phyloP scores from a whole-genome alignment of 2,113 vertebrate genomes.

The Empidonax traillii region DNA sequence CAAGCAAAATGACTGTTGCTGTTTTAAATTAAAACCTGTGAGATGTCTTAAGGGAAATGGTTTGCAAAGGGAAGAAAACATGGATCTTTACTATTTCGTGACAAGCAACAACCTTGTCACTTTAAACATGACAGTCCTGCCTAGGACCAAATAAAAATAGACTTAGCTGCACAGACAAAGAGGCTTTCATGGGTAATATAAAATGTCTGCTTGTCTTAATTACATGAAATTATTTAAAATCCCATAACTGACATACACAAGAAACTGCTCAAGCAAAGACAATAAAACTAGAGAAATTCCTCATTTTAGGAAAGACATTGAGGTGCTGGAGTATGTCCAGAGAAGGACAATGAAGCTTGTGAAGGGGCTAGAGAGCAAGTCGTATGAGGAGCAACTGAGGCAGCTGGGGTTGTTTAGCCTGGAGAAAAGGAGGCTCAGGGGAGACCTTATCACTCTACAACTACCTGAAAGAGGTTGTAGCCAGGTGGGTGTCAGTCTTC shows the following conservation, averaged over 20 bases:
- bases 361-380: not conserved
- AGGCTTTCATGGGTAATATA: not conserved
- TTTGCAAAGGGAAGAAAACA: not conserved
- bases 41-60: not conserved
- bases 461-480: not conserved
- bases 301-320: not conserved
- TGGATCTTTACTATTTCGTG: not conserved
- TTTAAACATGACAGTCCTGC: not conserved
- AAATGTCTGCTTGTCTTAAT: not conserved
- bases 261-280: not conserved
- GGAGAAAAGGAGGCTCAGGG: not conserved
- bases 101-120: not conserved
- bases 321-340: not conserved
- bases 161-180: not conserved
- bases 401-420: not conserved
- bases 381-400: not conserved
- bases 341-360: not conserved
- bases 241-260: fast-evolving
- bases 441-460: not conserved
- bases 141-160: not conserved
- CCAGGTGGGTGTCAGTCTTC: too few relatives aligned
- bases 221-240: not conserved
- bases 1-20: not conserved
- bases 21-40: not conserved
- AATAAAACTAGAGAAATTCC: not conserved